phyloP scores from a whole-genome alignment of 2,888 invertebrate genomes.

The Ennomos quercinarius region DNA sequence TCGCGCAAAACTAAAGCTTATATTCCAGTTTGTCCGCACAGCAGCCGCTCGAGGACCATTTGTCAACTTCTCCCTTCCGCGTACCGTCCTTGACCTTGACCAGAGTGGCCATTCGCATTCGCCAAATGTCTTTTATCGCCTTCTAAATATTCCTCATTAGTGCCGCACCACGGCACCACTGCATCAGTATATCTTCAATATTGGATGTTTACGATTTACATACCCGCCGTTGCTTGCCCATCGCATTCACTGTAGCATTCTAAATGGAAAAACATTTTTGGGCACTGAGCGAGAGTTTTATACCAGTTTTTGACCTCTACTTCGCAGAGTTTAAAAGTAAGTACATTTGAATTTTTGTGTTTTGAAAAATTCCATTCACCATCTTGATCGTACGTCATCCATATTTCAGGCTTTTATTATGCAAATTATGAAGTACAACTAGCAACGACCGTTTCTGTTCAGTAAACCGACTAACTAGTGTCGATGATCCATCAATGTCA shows the following conservation, averaged over 20 bases:
- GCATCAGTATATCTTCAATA: conserved; percentile 24
- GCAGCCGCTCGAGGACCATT: conserved; percentile 45
- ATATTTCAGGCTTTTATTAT: conserved; percentile 53
- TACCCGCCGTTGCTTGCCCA: conserved; percentile 8
- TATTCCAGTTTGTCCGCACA: conserved; percentile 43
- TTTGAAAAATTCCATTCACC: conserved; percentile 46
- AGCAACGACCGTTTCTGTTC: conserved; percentile 48
- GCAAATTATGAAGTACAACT: conserved; percentile 53
- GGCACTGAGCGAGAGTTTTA: conserved; percentile 8
- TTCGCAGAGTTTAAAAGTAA: conserved; percentile 7
- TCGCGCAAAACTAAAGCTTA: conserved; percentile 12
- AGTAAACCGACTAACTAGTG: conserved; percentile 42
- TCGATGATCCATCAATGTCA: conserved; percentile 70
- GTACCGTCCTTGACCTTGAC: conserved; percentile 49
- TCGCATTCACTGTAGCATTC: conserved; percentile 14
- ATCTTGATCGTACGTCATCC: conserved; percentile 42
- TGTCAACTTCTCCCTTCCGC: conserved; percentile 54
- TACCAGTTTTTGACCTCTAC: conserved; percentile 21
- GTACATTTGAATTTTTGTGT: neutral
- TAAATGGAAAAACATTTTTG: conserved; percentile 17
- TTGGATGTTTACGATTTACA: conserved; percentile 38
- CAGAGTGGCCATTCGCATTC: conserved; percentile 53
- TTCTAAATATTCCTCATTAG: conserved; percentile 51
- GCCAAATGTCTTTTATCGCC: conserved; percentile 50
- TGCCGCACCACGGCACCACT: conserved; percentile 11